These are phyloP conservation scores for Epinotia brunnichana DNA, from an alignment of 2,888 invertebrate species.

Conservation along the genomic window DNA sequence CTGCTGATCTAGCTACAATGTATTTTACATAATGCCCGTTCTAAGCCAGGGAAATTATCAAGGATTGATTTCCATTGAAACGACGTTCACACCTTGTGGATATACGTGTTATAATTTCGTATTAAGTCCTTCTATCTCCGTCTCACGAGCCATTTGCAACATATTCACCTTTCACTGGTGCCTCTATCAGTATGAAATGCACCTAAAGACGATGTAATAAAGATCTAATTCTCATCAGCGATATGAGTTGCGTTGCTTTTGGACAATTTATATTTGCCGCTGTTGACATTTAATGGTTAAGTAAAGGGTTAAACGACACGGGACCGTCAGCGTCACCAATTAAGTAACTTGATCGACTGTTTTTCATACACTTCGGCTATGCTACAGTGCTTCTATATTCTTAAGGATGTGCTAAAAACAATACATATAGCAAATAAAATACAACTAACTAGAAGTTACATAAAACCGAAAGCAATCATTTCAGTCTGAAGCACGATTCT, in stretches of 20 bases:
- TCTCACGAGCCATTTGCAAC: neutral
- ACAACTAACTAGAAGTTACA: no score
- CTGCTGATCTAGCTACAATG: no score
- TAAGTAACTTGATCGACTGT: neutral
- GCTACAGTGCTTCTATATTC: no score
- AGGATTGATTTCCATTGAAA: no score
- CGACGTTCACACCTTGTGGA: no score
- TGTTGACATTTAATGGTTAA: slow-evolving; percentile 36
- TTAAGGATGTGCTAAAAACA: no score
- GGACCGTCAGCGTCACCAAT: neutral
- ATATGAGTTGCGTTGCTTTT: slow-evolving; percentile 25
- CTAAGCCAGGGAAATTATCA: no score
- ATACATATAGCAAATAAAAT: no score
- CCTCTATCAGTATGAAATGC: neutral
- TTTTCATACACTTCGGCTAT: neutral
- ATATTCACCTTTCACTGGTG: neutral
- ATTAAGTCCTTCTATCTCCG: neutral
- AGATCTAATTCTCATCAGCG: neutral
- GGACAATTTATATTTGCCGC: slow-evolving; percentile 34
- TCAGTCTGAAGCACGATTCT: no score
- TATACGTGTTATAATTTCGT: neutral
- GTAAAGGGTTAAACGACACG: slow-evolving; percentile 6
- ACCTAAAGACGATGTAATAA: neutral
- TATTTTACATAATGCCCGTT: no score
- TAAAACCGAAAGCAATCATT: no score